phyloP scores from a whole-genome alignment of 1,140 invertebrate genomes.

The Palaemon carinicauda region DNA sequence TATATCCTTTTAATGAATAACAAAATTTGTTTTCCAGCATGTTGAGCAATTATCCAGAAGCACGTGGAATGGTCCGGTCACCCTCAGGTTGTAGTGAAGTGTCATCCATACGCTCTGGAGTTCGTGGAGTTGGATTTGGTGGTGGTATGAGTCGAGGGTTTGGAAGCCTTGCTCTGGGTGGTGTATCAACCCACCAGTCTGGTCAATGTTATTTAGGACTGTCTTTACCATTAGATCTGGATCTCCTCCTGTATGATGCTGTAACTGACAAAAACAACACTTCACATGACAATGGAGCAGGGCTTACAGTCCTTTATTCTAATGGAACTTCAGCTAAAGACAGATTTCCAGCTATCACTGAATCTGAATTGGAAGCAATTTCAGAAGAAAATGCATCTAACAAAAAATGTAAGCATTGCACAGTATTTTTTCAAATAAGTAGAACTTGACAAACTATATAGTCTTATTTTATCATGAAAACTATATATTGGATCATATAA shows the following conservation, averaged over 20 bases:
- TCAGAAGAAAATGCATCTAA: constrained; percentile 11
- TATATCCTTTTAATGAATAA: too few relatives aligned
- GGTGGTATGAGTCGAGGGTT: constrained; percentile 11
- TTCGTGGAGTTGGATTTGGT: constrained; percentile 17
- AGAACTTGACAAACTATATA: neutral
- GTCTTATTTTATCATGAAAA: too few relatives aligned
- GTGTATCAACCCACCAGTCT: constrained; percentile 45
- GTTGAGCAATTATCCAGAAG: constrained; percentile 26
- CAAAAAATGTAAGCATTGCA: constrained; percentile 2
- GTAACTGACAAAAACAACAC: neutral
- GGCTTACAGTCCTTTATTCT: neutral
- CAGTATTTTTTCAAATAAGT: neutral
- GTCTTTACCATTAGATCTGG: constrained; percentile 76
- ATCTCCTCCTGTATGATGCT: constrained; percentile 71
- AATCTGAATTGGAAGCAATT: constrained; percentile 28
- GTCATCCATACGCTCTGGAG: constrained; percentile 31
- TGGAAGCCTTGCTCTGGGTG: neutral
- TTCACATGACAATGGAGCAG: neutral
- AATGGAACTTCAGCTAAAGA: constrained; percentile 32
- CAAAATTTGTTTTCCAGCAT: neutral
- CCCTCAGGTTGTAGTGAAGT: constrained; percentile 40
- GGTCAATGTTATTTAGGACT: constrained; percentile 77
- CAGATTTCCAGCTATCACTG: constrained; percentile 38
- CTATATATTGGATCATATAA: too few relatives aligned
- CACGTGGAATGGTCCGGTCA: constrained; percentile 38